Base-by-base conservation (phyloP, 37 sponge, comb jelly and placozoan genomes). In the Chondrilla cf. caribensis region DNA sequence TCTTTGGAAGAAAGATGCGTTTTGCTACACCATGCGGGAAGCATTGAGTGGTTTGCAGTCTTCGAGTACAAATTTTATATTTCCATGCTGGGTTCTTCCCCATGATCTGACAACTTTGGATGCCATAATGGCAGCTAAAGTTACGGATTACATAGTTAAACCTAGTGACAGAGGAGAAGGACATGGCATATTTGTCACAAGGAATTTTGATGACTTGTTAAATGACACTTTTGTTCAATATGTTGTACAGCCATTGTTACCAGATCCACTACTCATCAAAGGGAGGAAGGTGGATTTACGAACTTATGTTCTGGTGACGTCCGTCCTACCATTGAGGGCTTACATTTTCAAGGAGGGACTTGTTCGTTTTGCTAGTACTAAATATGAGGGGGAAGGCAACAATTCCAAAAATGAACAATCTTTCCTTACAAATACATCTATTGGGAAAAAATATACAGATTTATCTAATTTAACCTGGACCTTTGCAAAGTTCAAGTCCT, bases 71-170 rank as follows among this genome's bases (percentile, higher is more conserved):
- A 80, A 86, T 47, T 95, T 95, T 60, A 89, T 83, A 41, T 95
- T 95, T 60, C 92, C 87, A 2, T 95, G 95, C 84, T 95, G 92
- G 92, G 86, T 87, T 3, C 81, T 95, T n/a, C 95, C 95, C 2
- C 54, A 86, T 32, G 95, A 95, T 67, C 38, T 67, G 41, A 79
- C n/a, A 18, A n/a, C 31, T 0, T 70, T 94, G 22, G 41, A 86
- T 64, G 47, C 22, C 0, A 77, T 47, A n/a, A 86, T 90, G 89
- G 55, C 31, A 5, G 66, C 29, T 28, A 60, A 59, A 7, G 64
- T 81, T 1, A 38, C 33, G 5, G 72, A 55, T n/a, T 91, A 78
- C 60, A 91, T 95, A 39, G 92, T 89, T 15, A 95, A 95, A 59
- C 95, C 95, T 0, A 75, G 78, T 38, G 82, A 80, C 33, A 58